Base-by-base conservation (phyloP, 2,113 vertebrate species). In the Oreotrochilus melanogaster region DNA sequence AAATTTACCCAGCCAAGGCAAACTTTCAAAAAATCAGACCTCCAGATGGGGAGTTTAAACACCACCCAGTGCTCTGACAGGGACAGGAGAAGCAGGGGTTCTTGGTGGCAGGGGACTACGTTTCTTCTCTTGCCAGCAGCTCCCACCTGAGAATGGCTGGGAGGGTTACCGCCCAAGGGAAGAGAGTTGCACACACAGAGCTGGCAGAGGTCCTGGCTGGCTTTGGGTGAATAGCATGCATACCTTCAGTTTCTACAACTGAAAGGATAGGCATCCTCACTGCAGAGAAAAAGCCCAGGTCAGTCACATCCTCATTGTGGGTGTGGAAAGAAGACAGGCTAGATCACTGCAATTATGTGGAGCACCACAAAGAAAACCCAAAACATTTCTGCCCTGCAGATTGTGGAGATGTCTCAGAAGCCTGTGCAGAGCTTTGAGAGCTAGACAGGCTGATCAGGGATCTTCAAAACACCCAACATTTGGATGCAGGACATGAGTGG, bases 101-200 rank as follows among this genome's bases (percentile, higher is more conserved):
- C 31, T 22, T 1, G 19, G n/a, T 19, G 27, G 31, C 25, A 81
- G 39, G 3, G 9, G 30, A 69, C 25, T 37, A 30, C 0, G 0
- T 6, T 58, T 51, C 31, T 0, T 0, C 16, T 65, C 25, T 39
- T 24, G 48, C 18, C 10, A 2, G 23, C 7, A 62, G 56, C 19
- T 7, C 30, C 13, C 56, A 61, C 6, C 66, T 7, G 6, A 0
- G 0, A 5, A 47, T 3, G 6, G 60, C 50, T 53, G 35, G 72
- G 45, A 45, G 0, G 0, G 48, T 18, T 0, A 0, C 25, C 35
- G 84, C 45, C 48, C 1, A 1, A 62, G 31, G 43, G 73, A 39
- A 74, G 28, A 58, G 57, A 80, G 64, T 0, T 45, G 56, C 25
- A n/a, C 13, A 9, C n/a, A 9, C 2, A 0, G 1, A 7, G 31